A percentile compares a stretch with the other conserved stretches of the same genome.
Evolutionary conservation across 2,797 vertebrate species (phyloP).

Genomic region (Allenopithecus nigroviridis): DNA sequence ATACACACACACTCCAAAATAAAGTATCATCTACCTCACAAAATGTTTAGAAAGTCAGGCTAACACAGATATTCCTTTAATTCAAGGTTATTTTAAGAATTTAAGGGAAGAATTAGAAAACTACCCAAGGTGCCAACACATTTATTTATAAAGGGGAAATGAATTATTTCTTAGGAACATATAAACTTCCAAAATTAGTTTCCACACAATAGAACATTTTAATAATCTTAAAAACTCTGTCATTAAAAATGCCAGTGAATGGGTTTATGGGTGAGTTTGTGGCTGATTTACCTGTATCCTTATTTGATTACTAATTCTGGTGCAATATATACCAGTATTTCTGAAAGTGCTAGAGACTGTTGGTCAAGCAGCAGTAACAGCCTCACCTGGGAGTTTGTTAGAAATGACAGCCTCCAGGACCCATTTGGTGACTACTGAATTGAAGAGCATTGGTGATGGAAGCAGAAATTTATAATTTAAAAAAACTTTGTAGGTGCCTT

Average conservation of each 20-base stretch:
- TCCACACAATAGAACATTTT: background rate
- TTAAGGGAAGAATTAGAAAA: background rate
- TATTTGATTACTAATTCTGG: background rate
- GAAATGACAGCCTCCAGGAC: too few species aligned
- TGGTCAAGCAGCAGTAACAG: rapidly evolving
- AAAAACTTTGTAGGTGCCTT: too few species aligned
- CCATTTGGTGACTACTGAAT: background rate
- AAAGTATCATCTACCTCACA: background rate
- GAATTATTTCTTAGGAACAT: background rate
- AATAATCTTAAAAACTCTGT: too few species aligned
- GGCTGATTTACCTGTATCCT: background rate
- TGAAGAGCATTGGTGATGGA: too few species aligned
- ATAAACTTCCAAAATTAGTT: background rate
- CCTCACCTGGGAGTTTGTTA: too few species aligned
- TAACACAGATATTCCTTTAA: background rate
- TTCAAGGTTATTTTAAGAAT: background rate
- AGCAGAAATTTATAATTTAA: background rate
- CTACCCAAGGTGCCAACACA: background rate
- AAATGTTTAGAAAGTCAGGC: background rate
- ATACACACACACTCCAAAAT: too few species aligned
- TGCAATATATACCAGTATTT: background rate
- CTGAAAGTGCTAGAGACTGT: background rate
- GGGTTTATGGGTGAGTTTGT: background rate
- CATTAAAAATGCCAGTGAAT: background rate
- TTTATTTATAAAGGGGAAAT: too few species aligned